These are phyloP conservation scores for Choristoneura fumiferana DNA, from an alignment of 1,140 invertebrate species.

Conservation along the genomic window DNA sequence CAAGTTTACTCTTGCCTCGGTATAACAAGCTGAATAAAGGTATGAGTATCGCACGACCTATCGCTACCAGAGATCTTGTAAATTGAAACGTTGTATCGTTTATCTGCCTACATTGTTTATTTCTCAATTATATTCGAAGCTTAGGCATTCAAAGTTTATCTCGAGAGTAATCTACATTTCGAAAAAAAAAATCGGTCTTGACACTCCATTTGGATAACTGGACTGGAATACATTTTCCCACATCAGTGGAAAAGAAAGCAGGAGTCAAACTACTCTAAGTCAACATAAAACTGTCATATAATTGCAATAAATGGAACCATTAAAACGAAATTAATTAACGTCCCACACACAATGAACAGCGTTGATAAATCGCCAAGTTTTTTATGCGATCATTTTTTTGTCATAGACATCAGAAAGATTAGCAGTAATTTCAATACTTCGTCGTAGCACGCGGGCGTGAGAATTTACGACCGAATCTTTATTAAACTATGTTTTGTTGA, in stretches of 20 bases:
- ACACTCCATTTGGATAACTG: too few species aligned
- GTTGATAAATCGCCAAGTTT: background rate
- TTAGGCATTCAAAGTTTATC: background rate
- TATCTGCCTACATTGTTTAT: slow-evolving; percentile 17
- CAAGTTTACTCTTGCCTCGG: slow-evolving; percentile 68
- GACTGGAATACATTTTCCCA: too few species aligned
- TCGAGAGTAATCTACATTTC: too few species aligned
- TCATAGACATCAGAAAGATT: slow-evolving; percentile 14
- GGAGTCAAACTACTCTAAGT: too few species aligned
- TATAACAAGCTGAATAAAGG: slow-evolving; percentile 68
- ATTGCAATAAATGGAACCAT: too few species aligned
- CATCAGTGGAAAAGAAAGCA: too few species aligned
- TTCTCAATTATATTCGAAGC: slow-evolving; percentile 12
- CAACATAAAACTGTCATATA: too few species aligned
- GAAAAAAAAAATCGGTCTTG: too few species aligned
- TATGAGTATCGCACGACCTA: slow-evolving; percentile 56
- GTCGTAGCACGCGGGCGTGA: slow-evolving; percentile 1
- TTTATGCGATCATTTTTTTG: background rate
- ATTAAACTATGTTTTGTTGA: slow-evolving; percentile 25
- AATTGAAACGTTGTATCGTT: slow-evolving; percentile 70
- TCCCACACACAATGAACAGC: too few species aligned
- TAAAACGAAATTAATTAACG: too few species aligned
- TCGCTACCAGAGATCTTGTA: slow-evolving; percentile 63
- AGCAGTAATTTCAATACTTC: background rate
- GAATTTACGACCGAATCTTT: slow-evolving; percentile 9